These are phyloP conservation scores for Rhorus exstirpatorius DNA, from an alignment of 2,888 invertebrate genomes.

Conservation along the genomic window DNA sequence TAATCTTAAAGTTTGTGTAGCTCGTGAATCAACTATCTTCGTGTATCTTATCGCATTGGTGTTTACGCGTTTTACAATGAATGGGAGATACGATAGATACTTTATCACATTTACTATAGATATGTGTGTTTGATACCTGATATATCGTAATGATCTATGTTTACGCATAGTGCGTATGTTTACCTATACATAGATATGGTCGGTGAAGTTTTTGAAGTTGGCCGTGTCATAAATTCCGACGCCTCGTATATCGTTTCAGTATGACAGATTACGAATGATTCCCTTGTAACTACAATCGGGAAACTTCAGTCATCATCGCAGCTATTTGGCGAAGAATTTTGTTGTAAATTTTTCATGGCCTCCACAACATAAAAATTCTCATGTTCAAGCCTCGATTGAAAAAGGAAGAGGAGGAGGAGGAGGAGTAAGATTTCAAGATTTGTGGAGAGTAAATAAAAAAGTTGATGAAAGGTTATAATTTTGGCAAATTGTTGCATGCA, in stretches of 20 bases:
- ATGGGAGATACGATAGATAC: constrained; percentile 41
- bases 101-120: constrained; percentile 29
- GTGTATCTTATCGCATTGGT: constrained; percentile 30
- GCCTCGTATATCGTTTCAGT: constrained; percentile 24
- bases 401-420: too few species aligned
- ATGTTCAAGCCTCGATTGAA: too few species aligned
- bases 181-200: constrained; percentile 9
- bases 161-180: constrained; percentile 3
- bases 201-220: constrained; percentile 8
- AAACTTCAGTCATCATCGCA: constrained; percentile 1
- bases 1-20: constrained; percentile 35
- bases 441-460: too few species aligned
- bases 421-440: too few species aligned
- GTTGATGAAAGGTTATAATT: too few species aligned
- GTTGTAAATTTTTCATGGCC: not conserved
- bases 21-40: constrained; percentile 43
- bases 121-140: not conserved
- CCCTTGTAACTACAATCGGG: not conserved
- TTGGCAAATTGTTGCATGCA: too few species aligned
- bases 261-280: constrained; percentile 20
- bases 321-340: not conserved
- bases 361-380: too few species aligned
- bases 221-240: constrained; percentile 30
- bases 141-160: constrained; percentile 6
- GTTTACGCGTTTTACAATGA: constrained; percentile 41